Evolutionary conservation across 2,888 invertebrate species (phyloP), one percentile per base, ranked within the genome.

Genomic region (Allygus modestus): DNA sequence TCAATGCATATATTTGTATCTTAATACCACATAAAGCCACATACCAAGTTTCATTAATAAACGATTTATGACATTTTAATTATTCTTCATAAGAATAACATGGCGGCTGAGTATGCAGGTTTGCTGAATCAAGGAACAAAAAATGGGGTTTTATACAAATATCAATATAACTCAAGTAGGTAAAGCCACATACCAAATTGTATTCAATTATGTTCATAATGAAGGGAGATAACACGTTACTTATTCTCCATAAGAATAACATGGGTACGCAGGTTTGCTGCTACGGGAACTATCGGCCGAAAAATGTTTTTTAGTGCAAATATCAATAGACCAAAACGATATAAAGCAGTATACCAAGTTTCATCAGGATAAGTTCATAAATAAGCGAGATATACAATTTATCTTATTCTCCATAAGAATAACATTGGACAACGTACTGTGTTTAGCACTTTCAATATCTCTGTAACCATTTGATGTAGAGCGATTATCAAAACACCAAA

Each of bases 381-480:
- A 46, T 46, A 46, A 37, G 5, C 37, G 37, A 37, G 37, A 37
- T 37, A 2, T 46, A 46, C 2, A 46, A 46, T 17, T 17, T 46
- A 9, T 9, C n/a, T 46, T 46, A 46, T 46, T 46, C 17, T 17
- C n/a, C 46, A 46, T 46, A 46, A 37, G 37, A 7, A 9, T 46
- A 46, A 46, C 46, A 46, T 46, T 46, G n/a, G 46, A 46, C 46
- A 46, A 46, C 46, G n/a, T 46, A 17, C 46, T 46, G 46, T 46
- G 46, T 46, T 46, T 46, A 46, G 7, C 46, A 46, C 15, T 17
- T 37, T 37, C 37, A 37, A 37, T 37, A 46, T 46, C 46, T 46
- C 12, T 7, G 46, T 46, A 46, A 46, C 46, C 46, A 17, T 9
- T 46, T 7, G 46, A 46, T 17, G 12, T 46, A 46, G 46, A 46